A percentile compares a stretch with the other conserved stretches of the same genome.
Evolutionary conservation across 1,140 invertebrate genomes (phyloP).

Genomic region (Proales similis): DNA sequence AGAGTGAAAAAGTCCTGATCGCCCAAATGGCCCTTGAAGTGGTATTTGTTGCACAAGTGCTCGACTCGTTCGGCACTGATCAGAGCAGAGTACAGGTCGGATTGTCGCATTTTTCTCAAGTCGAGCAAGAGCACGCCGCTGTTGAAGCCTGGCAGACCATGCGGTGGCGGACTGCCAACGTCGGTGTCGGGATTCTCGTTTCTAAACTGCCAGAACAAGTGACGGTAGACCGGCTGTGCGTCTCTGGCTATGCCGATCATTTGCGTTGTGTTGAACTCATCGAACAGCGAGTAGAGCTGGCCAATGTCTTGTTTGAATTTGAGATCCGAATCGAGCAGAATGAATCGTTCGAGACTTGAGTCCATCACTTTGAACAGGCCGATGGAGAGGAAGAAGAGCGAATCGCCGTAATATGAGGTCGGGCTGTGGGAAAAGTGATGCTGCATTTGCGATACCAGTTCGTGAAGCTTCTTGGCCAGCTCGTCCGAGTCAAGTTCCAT

Average conservation of each 20-base stretch:
- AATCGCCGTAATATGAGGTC: slow-evolving; percentile 72
- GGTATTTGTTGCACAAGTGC: slow-evolving; percentile 63
- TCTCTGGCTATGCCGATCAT: slow-evolving; percentile 70
- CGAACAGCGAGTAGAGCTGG: slow-evolving; percentile 63
- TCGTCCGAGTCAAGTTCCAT: slow-evolving; percentile 61
- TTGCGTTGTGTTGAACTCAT: slow-evolving; percentile 58
- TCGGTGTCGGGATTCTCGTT: slow-evolving; percentile 58
- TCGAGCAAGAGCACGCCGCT: slow-evolving; percentile 70
- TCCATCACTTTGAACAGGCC: slow-evolving; percentile 64
- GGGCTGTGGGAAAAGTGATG: slow-evolving; percentile 68
- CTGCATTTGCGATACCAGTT: slow-evolving; percentile 63
- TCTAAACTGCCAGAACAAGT: slow-evolving; percentile 66
- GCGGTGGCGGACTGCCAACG: slow-evolving; percentile 58
- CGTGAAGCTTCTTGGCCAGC: slow-evolving; percentile 58
- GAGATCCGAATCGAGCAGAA: slow-evolving; percentile 72
- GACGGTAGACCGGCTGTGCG: slow-evolving; percentile 70
- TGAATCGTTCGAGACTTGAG: slow-evolving; percentile 57
- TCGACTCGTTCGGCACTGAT: slow-evolving; percentile 58
- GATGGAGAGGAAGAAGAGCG: slow-evolving; percentile 71
- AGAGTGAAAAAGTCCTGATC: slow-evolving; percentile 81
- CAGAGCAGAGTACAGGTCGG: slow-evolving; percentile 58
- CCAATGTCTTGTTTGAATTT: slow-evolving; percentile 66
- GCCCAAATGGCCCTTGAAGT: slow-evolving; percentile 68
- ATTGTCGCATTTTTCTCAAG: slow-evolving; percentile 62
- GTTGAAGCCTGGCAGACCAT: slow-evolving; percentile 69